phyloP scores from a whole-genome alignment of 1,140 invertebrate species.

The Cotesia vestalis region DNA sequence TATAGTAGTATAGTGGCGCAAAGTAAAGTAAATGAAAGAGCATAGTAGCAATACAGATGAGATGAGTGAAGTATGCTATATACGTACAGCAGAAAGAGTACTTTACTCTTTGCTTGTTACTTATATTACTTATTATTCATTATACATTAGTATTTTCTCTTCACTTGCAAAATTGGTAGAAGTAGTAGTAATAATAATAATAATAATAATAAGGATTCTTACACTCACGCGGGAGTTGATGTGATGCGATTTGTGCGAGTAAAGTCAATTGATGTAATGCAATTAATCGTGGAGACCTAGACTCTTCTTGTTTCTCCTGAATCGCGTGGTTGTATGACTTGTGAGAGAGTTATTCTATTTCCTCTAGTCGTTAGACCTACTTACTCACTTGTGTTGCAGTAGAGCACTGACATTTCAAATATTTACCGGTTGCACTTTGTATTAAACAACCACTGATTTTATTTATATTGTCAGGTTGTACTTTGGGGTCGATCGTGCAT shows the following conservation, averaged over 20 bases:
- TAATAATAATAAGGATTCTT: too few relatives aligned
- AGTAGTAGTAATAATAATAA: too few relatives aligned
- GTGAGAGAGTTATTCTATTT: conserved; percentile 9
- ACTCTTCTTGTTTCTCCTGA: conserved; percentile 2
- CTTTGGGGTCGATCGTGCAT: too few relatives aligned
- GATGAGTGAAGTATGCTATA: background rate
- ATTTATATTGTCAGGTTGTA: background rate
- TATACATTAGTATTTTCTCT: too few relatives aligned
- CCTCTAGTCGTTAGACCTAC: conserved; percentile 10
- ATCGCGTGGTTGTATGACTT: conserved; percentile 22
- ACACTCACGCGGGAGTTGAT: too few relatives aligned
- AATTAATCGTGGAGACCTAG: conserved; percentile 19
- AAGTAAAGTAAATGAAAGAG: too few relatives aligned
- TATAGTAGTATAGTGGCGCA: too few relatives aligned
- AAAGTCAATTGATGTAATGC: conserved; percentile 9
- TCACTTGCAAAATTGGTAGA: too few relatives aligned
- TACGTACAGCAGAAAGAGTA: too few relatives aligned
- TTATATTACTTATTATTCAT: too few relatives aligned
- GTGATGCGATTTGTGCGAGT: background rate
- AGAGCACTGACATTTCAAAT: conserved; percentile 12
- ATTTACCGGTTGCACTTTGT: conserved; percentile 1
- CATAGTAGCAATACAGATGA: too few relatives aligned
- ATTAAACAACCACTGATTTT: background rate
- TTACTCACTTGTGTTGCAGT: background rate
- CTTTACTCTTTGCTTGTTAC: too few relatives aligned